Conservation (phyloP, 2,797 vertebrate genomes). For the Heliangelus exortis region DNA sequence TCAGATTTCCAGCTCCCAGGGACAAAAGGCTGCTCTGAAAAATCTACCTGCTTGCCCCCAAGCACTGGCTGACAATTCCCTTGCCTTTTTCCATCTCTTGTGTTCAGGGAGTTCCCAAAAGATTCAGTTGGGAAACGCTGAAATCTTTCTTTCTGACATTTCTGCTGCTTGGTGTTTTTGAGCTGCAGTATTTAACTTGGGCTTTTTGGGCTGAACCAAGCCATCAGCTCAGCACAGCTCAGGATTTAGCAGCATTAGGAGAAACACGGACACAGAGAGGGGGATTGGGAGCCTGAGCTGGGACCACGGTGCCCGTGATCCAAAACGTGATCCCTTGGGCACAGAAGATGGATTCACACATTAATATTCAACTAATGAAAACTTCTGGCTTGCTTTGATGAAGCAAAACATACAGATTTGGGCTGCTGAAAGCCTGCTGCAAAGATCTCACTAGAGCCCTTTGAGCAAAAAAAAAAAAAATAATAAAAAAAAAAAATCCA, state of each 20-base stretch:
- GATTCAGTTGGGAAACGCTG: accelerated
- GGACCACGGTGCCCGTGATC: background rate
- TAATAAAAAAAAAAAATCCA: too few relatives aligned
- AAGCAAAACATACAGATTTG: background rate
- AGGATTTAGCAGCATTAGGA: background rate
- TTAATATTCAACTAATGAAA: background rate
- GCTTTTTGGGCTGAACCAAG: background rate
- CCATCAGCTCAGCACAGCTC: background rate
- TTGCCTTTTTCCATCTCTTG: background rate
- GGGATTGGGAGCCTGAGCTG: accelerated
- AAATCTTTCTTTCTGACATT: background rate
- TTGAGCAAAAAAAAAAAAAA: background rate
- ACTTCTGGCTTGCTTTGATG: background rate
- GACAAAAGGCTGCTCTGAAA: background rate
- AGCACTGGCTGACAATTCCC: background rate
- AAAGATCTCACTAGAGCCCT: background rate
- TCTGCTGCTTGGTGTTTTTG: background rate
- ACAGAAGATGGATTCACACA: background rate
- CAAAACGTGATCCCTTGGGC: background rate
- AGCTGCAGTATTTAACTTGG: background rate
- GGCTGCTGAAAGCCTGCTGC: background rate
- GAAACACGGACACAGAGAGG: accelerated
- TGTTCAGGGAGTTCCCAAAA: background rate
- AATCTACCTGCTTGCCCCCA: background rate
- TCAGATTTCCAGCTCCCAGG: accelerated